Conservation (phyloP, 2,797 vertebrate genomes). For the Melanotaenia trifasciata region DNA sequence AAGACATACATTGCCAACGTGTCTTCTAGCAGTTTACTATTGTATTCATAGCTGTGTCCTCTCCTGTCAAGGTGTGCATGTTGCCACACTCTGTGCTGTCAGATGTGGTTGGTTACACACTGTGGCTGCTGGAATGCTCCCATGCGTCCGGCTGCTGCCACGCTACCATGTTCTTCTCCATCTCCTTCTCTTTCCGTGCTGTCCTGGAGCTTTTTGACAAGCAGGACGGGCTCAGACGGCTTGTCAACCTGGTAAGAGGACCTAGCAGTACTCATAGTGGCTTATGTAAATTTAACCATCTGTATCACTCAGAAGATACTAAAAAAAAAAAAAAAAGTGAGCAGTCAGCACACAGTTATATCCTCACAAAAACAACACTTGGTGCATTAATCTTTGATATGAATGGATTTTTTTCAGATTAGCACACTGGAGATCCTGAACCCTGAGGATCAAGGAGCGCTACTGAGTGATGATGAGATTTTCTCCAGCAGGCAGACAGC, state of each 20-base stretch:
- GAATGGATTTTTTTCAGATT: conserved; percentile 84
- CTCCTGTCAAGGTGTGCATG: conserved; percentile 91
- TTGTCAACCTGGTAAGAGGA: conserved; percentile 90
- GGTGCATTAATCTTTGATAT: conserved; percentile 9
- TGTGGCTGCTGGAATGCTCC: conserved; percentile 98
- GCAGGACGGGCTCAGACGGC: conserved; percentile 94
- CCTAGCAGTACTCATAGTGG: background rate
- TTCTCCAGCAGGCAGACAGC: conserved; percentile 99
- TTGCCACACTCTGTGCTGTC: conserved; percentile 93
- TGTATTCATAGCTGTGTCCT: conserved; percentile 44
- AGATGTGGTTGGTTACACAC: conserved; percentile 96
- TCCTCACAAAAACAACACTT: background rate
- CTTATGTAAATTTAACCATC: conserved; percentile 4
- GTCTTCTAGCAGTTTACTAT: conserved; percentile 9
- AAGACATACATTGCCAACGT: background rate
- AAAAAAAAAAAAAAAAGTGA: background rate
- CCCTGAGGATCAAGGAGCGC: conserved; percentile 94
- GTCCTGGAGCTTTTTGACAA: conserved; percentile 97
- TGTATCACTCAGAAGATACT: conserved; percentile 7
- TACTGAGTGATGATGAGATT: conserved; percentile 97
- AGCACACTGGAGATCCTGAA: conserved; percentile 98
- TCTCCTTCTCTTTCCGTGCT: conserved; percentile 97
- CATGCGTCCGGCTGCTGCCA: conserved; percentile 98
- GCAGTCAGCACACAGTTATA: background rate
- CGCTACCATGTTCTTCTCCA: conserved; percentile 99